Evolutionary conservation across 2,113 vertebrate genomes (phyloP).

Genomic region (Cololabis saira): DNA sequence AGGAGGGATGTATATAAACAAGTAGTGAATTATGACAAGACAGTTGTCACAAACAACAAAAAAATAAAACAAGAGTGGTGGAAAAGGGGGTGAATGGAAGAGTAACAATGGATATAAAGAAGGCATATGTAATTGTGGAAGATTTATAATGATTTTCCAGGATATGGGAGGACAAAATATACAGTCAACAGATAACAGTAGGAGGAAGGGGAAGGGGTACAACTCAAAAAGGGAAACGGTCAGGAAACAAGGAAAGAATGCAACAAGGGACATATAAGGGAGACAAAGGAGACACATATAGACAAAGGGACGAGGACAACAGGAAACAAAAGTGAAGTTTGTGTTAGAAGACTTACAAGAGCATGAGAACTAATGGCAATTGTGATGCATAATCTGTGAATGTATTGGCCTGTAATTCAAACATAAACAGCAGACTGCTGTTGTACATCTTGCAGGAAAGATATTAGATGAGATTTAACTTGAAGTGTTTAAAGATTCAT

Average conservation of each 20-base stretch:
- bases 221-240: constrained; percentile 59
- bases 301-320: constrained; percentile 70
- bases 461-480: too few relatives aligned
- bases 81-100: not conserved
- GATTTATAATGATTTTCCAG: constrained; percentile 4
- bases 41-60: constrained; percentile 1
- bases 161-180: not conserved
- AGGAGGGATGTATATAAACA: not conserved
- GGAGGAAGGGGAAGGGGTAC: constrained; percentile 30
- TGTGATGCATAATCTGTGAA: constrained; percentile 2
- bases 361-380: constrained; percentile 20
- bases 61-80: not conserved
- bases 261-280: constrained; percentile 46
- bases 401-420: not conserved
- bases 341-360: constrained; percentile 67
- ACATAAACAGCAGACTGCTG: too few relatives aligned
- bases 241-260: constrained; percentile 40
- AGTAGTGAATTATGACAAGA: not conserved
- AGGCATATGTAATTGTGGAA: not conserved
- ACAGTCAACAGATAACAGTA: constrained; percentile 15
- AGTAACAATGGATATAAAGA: not conserved
- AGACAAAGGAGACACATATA: constrained; percentile 55
- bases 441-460: too few relatives aligned
- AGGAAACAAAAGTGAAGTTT: constrained; percentile 69
- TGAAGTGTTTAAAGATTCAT: too few relatives aligned